A percentile compares a stretch with the other conserved stretches of the same genome.
These are phyloP conservation scores for Vesta saturnalis DNA, from an alignment of 2,888 invertebrate genomes.

Conservation along the genomic window DNA sequence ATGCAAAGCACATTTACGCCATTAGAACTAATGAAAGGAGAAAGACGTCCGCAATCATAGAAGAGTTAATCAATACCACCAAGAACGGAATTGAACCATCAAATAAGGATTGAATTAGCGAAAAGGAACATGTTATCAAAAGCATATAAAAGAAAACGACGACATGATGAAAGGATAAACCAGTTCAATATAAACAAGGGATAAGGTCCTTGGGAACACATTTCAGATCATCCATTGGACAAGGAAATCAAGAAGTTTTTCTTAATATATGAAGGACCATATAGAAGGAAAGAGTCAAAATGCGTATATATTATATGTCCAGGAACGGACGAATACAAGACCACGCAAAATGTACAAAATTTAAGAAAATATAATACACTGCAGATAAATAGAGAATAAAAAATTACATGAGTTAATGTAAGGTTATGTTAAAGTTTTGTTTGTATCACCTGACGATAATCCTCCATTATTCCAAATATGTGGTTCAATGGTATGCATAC, in stretches of 20 bases:
- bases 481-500: too few species aligned
- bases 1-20: not conserved
- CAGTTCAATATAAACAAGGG: not conserved
- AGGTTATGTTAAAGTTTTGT: too few species aligned
- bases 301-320: too few species aligned
- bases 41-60: not conserved
- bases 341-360: not conserved
- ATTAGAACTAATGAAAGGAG: not conserved
- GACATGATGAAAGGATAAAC: not conserved
- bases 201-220: slow-evolving; percentile 4
- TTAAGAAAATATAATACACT: not conserved
- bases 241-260: slow-evolving; percentile 13
- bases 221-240: slow-evolving; percentile 4
- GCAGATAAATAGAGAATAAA: too few species aligned
- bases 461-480: too few species aligned
- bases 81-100: not conserved
- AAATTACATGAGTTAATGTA: too few species aligned
- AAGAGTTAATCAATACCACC: not conserved
- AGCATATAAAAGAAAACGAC: not conserved
- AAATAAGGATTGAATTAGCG: not conserved
- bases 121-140: not conserved
- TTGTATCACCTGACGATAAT: too few species aligned
- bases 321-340: not conserved
- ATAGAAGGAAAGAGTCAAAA: too few species aligned
- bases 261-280: slow-evolving; percentile 15